Evolutionary conservation across 1,140 invertebrate species (phyloP).

Genomic region (Portunus trituberculatus): DNA sequence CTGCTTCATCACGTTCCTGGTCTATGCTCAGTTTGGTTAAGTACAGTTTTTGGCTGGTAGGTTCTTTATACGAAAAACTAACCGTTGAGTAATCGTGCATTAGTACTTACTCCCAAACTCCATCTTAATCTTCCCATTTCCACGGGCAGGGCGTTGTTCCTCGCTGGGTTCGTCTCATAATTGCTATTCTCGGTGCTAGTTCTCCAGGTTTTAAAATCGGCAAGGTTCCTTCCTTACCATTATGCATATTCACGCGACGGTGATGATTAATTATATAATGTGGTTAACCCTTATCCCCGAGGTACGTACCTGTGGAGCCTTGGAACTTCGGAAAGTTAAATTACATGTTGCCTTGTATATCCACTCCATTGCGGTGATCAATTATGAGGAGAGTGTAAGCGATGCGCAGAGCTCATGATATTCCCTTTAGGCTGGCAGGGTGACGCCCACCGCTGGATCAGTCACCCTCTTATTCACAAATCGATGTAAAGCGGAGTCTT

Average conservation of each 20-base stretch:
- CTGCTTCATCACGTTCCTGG: too few species aligned
- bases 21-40: too few species aligned
- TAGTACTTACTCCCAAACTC: too few species aligned
- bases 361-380: neutral
- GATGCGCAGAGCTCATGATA: neutral
- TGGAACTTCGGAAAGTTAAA: neutral
- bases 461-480: neutral
- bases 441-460: too few species aligned
- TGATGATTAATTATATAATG: slow-evolving; percentile 14
- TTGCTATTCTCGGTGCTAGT: neutral
- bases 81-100: too few species aligned
- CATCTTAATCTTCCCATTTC: neutral
- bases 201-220: neutral
- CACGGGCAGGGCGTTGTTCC: neutral
- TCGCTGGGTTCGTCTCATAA: neutral
- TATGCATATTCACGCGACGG: neutral
- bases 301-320: neutral
- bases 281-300: neutral
- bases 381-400: neutral
- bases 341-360: slow-evolving; percentile 16
- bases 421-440: neutral
- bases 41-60: too few species aligned
- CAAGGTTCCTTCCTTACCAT: neutral
- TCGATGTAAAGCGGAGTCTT: neutral
- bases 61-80: too few species aligned